Evolutionary conservation across 2,888 invertebrate species (phyloP), one percentile per base, ranked within the genome.

Genomic region (Elmis aenea): DNA sequence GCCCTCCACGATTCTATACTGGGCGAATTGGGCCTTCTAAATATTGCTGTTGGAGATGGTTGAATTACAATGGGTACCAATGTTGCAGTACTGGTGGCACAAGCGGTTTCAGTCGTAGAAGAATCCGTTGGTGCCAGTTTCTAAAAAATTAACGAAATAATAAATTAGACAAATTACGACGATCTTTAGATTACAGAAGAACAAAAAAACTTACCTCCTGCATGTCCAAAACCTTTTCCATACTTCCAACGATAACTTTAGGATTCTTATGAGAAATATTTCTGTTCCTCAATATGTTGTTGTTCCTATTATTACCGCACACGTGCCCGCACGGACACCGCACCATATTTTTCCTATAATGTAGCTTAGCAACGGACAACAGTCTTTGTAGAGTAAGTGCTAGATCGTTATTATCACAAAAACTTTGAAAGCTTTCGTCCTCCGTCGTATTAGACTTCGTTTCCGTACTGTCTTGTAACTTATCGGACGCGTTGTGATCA

Each of bases 321-420:
- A 74, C 69, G 51, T 77, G 77, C 0, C 76, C 77, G 56, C 78
- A 79, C n/a, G 63, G 61, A 54, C 78, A 76, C 39, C 67, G 63
- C 23, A 72, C 66, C 38, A 66, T 57, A 33, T 65, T 55, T 51
- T 64, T 61, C 46, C 57, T 52, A 45, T 61, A 65, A 46, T 66
- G 59, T 46, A 66, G 50, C 46, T 76, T 77, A 0, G 72, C 77
- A 25, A 79, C 55, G 1, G 76, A 72, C 5, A 79, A 55, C 18
- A 80, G 55, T 1, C 77, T 74, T 49, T 72, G 69, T 27, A 80
- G 49, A 8, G 77, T 73, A 45, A 43, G 52, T 27, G 55, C 59
- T 22, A 59, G 30, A 21, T 51, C 37, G 40, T 54, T 51, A 9
- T 45, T 21, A 13, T 45, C 35, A 10, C 15, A 14, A 13, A 44